phyloP scores from a whole-genome alignment of 2,888 invertebrate genomes.

The Acanthosoma haemorrhoidale region DNA sequence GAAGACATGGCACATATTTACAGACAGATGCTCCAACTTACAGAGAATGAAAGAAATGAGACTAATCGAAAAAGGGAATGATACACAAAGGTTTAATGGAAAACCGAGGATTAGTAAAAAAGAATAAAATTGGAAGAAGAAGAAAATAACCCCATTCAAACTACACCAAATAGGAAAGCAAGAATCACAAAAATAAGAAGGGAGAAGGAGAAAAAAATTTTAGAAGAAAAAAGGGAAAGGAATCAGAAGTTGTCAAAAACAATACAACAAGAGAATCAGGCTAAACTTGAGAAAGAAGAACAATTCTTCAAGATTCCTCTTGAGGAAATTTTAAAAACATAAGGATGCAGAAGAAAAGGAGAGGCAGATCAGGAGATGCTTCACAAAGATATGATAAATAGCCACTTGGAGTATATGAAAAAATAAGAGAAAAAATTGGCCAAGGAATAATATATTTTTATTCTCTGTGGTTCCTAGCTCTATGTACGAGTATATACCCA shows the following conservation, averaged over 20 bases:
- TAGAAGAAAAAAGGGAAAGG: background rate
- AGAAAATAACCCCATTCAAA: conserved; percentile 49
- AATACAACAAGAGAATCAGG: background rate
- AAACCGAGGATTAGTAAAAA: conserved; percentile 37
- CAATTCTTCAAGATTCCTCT: background rate
- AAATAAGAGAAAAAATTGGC: conserved; percentile 46
- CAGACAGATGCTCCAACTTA: conserved; percentile 28
- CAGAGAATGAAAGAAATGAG: conserved; percentile 32
- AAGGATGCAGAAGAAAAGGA: conserved; percentile 46
- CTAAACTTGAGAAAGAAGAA: background rate
- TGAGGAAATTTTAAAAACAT: conserved; percentile 46
- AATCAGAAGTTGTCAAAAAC: background rate
- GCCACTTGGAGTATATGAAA: conserved; percentile 44
- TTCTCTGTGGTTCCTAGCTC: too few species aligned
- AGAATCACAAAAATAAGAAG: conserved; percentile 48
- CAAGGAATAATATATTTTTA: conserved; percentile 47
- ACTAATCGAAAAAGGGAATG: conserved; percentile 24
- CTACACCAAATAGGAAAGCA: conserved; percentile 49
- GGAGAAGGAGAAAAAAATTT: conserved; percentile 45
- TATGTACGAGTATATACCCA: too few species aligned
- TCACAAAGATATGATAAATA: conserved; percentile 41
- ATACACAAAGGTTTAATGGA: conserved; percentile 34
- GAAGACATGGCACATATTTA: conserved; percentile 32
- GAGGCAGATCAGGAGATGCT: conserved; percentile 44
- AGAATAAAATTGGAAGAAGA: conserved; percentile 45